Percentiles rank a stretch among this genome's conserved stretches.
These are phyloP conservation scores for Acanthosepion pharaonis DNA, from an alignment of 2,888 invertebrate species.

Conservation along the genomic window DNA sequence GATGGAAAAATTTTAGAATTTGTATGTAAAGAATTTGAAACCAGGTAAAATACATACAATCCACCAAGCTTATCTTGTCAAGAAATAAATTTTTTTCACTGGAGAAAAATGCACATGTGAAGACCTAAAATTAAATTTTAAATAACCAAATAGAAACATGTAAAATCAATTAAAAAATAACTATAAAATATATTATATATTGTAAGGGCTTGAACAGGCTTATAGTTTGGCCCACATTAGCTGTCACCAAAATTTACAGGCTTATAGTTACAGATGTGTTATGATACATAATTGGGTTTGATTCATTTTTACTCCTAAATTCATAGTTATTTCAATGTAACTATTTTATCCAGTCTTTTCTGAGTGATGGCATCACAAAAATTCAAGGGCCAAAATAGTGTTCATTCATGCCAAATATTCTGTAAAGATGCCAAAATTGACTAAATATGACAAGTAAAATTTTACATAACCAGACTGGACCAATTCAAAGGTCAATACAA, in stretches of 20 bases:
- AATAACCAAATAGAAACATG: no score
- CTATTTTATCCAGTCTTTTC: neutral
- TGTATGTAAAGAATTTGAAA: no score
- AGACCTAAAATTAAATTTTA: no score
- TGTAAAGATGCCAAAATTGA: neutral
- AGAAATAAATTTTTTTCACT: no score
- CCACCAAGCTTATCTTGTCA: no score
- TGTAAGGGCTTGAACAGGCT: neutral
- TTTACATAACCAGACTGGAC: neutral
- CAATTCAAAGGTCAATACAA: neutral
- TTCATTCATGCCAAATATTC: slow-evolving; percentile 1
- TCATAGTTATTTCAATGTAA: neutral
- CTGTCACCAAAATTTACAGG: neutral
- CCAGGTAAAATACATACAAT: no score
- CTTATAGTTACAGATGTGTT: neutral
- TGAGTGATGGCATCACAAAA: neutral
- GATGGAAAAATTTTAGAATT: no score
- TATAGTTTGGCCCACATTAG: neutral
- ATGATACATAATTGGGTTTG: neutral
- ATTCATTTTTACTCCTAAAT: neutral
- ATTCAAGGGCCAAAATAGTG: neutral
- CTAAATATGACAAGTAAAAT: neutral
- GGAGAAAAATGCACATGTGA: no score
- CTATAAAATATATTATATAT: neutral
- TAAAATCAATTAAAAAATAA: no score